Percentiles rank a stretch among this genome's conserved stretches.
Evolutionary conservation across 2,113 vertebrate species (phyloP).

Genomic region (Chloroceryle aenea): DNA sequence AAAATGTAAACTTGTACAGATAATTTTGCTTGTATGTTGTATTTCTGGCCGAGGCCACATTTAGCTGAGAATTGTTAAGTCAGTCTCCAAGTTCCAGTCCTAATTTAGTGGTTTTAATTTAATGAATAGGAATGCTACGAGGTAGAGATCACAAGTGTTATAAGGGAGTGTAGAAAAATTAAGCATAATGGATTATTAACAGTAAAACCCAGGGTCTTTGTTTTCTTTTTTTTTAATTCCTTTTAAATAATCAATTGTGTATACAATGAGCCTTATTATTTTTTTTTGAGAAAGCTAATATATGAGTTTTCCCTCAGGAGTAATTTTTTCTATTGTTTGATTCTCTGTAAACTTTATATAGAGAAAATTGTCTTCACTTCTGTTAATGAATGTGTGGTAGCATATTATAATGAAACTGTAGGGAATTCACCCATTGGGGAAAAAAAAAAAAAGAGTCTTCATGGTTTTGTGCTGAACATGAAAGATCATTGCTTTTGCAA

Average conservation of each 20-base stretch:
- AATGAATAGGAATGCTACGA: neutral
- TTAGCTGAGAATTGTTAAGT: neutral
- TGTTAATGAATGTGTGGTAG: neutral
- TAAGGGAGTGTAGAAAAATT: neutral
- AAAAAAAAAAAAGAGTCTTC: neutral
- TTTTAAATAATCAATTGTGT: accelerated
- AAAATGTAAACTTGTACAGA: neutral
- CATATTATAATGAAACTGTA: neutral
- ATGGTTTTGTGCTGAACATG: neutral
- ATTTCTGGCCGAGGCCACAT: neutral
- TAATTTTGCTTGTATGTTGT: neutral
- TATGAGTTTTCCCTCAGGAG: neutral
- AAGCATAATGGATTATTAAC: neutral
- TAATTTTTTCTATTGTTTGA: neutral
- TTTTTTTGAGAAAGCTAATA: neutral
- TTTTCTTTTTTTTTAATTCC: neutral
- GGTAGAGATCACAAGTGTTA: neutral
- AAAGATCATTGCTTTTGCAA: neutral
- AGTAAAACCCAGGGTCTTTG: neutral
- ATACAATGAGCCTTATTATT: neutral
- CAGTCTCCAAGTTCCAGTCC: neutral
- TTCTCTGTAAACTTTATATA: neutral
- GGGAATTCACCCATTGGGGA: neutral
- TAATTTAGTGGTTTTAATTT: neutral
- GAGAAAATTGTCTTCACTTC: neutral